A percentile compares a stretch with the other conserved stretches of the same genome.
Conservation (phyloP, 2,888 invertebrate genomes). For the Laspeyria flexula region DNA sequence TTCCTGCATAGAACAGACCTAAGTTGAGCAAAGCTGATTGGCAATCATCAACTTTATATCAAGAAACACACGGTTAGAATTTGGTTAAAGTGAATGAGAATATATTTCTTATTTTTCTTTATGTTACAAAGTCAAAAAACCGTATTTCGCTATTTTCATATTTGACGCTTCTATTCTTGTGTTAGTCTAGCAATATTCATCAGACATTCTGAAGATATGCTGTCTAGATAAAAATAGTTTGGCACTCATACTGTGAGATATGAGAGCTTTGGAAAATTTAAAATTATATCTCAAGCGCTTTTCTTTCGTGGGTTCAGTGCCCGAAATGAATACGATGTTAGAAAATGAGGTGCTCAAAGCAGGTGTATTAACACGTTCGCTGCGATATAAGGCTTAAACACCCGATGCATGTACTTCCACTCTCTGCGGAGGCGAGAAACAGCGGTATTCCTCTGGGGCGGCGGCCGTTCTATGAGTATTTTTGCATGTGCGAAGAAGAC, state of each 20-base stretch:
- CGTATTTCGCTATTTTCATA: background rate
- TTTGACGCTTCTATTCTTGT: background rate
- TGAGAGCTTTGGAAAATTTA: background rate
- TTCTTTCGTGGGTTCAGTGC: background rate
- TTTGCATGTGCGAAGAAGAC: no score
- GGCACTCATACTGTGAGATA: background rate
- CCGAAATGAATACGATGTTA: background rate
- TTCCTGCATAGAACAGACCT: no score
- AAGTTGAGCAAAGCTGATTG: no score
- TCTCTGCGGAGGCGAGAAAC: no score
- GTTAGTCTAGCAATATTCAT: background rate
- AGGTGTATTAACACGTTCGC: background rate
- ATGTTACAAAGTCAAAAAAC: background rate
- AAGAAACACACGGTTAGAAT: no score
- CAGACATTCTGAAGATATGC: constrained; percentile 7
- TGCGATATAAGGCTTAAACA: no score
- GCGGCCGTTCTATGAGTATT: no score
- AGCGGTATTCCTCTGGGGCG: no score
- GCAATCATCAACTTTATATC: no score
- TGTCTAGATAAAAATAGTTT: constrained; percentile 12
- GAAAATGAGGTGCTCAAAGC: background rate
- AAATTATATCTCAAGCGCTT: background rate
- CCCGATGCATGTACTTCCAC: no score
- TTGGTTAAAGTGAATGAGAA: no score
- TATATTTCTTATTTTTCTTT: no score